Evolutionary conservation across 92 coral and sea anemone species (phyloP).

Genomic region (Heteractis magnifica): DNA sequence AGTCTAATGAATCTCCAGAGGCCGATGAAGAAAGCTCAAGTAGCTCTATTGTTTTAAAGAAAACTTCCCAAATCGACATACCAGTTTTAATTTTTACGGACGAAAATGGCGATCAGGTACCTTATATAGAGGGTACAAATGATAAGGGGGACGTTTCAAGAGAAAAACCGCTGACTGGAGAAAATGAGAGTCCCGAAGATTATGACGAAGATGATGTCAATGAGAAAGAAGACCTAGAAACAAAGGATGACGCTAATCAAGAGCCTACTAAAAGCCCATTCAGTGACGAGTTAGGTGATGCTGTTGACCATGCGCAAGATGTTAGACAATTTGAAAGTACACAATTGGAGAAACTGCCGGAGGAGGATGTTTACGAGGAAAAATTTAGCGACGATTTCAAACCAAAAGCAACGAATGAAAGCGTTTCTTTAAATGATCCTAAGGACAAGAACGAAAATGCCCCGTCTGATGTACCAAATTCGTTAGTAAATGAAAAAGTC

Average conservation of each 20-base stretch:
- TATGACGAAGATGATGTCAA: slow-evolving; percentile 7
- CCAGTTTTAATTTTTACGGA: slow-evolving; percentile 75
- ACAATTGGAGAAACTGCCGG: not conserved
- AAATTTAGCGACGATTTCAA: not conserved
- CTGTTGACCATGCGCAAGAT: slow-evolving; percentile 27
- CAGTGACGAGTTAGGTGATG: slow-evolving; percentile 21
- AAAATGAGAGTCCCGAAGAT: not conserved
- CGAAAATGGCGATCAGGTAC: slow-evolving; percentile 64
- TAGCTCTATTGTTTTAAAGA: not conserved
- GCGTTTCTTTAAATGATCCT: not conserved
- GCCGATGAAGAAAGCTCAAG: not conserved
- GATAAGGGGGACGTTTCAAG: not conserved
- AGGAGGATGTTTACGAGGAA: not conserved
- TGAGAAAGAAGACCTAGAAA: not conserved
- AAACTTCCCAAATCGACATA: slow-evolving; percentile 15
- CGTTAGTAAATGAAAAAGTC: not conserved
- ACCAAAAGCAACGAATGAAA: slow-evolving; percentile 2
- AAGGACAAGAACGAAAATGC: not conserved
- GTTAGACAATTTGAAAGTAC: not conserved
- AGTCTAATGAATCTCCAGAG: not conserved
- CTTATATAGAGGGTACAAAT: slow-evolving; percentile 5
- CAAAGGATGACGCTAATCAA: slow-evolving; percentile 14
- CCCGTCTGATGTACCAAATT: slow-evolving; percentile 20
- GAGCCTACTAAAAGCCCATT: slow-evolving; percentile 5
- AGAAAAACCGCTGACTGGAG: slow-evolving; percentile 27